Percentiles rank a stretch among this genome's conserved stretches.
Conservation (phyloP, 2,797 vertebrate species). For the Sitta carolinensis region DNA sequence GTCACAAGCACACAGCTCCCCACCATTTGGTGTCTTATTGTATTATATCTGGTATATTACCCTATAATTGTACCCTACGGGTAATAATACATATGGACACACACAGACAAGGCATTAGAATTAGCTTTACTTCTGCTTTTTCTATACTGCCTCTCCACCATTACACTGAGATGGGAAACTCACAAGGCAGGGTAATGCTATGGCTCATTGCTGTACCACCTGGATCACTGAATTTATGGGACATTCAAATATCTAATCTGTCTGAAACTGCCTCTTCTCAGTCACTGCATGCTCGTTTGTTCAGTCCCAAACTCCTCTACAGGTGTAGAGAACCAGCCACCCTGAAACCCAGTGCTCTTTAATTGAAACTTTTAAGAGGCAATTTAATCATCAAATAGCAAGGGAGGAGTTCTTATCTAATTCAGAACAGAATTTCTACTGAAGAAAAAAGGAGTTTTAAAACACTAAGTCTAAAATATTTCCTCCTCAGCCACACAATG, state of each 20-base stretch:
- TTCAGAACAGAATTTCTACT: not conserved
- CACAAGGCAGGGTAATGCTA: not conserved
- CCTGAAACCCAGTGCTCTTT: not conserved
- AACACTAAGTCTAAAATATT: not conserved
- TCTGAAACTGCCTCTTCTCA: not conserved
- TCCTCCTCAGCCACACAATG: not conserved
- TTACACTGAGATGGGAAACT: not conserved
- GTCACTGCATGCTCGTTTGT: rapidly evolving
- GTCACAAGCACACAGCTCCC: not conserved
- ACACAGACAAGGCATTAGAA: not conserved
- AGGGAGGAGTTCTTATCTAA: not conserved
- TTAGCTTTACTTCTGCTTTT: not conserved
- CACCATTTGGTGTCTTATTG: not conserved
- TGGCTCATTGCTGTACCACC: not conserved
- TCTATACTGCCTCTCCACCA: not conserved
- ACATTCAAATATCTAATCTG: not conserved
- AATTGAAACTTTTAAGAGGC: not conserved
- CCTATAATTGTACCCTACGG: not conserved
- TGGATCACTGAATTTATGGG: not conserved
- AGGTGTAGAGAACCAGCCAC: not conserved
- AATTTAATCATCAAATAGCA: not conserved
- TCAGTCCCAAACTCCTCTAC: not conserved
- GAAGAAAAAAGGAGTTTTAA: not conserved
- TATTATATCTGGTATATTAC: not conserved
- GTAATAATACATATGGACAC: not conserved